A percentile compares a stretch with the other conserved stretches of the same genome.
Conservation (phyloP, 2,113 vertebrate genomes). For the Gavialis gangeticus region DNA sequence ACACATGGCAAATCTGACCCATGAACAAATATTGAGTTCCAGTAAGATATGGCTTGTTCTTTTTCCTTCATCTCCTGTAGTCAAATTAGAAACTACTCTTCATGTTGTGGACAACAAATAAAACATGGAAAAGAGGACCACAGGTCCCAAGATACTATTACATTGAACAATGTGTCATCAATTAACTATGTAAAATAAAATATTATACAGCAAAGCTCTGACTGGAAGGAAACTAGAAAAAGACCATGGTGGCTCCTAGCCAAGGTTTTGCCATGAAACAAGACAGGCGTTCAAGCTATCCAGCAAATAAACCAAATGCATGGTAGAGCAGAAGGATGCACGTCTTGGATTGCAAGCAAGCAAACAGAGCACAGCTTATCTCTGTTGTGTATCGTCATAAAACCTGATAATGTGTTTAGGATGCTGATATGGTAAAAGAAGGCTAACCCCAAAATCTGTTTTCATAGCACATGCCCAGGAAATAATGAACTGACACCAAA, state of each 20-base stretch:
- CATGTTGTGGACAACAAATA: conserved; percentile 39
- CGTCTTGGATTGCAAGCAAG: background rate
- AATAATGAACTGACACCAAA: background rate
- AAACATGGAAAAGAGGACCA: background rate
- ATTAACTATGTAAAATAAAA: background rate
- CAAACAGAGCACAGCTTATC: background rate
- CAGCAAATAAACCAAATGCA: background rate
- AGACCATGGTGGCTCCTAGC: background rate
- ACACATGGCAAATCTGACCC: background rate
- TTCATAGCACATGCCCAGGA: background rate
- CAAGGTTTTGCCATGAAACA: background rate
- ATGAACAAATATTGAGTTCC: background rate
- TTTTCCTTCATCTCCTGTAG: conserved; percentile 15
- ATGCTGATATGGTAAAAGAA: background rate
- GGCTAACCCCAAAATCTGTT: background rate
- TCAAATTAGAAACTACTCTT: conserved; percentile 8
- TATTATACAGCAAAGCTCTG: background rate
- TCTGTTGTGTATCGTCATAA: background rate
- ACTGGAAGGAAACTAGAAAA: background rate
- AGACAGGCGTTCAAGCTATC: background rate
- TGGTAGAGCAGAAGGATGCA: background rate
- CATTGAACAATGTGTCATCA: background rate
- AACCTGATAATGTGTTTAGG: background rate
- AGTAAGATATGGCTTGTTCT: background rate
- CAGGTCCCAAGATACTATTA: background rate